Conservation (phyloP, 37 sponge, comb jelly and placozoan species). For the Chondrilla cf. caribensis region DNA sequence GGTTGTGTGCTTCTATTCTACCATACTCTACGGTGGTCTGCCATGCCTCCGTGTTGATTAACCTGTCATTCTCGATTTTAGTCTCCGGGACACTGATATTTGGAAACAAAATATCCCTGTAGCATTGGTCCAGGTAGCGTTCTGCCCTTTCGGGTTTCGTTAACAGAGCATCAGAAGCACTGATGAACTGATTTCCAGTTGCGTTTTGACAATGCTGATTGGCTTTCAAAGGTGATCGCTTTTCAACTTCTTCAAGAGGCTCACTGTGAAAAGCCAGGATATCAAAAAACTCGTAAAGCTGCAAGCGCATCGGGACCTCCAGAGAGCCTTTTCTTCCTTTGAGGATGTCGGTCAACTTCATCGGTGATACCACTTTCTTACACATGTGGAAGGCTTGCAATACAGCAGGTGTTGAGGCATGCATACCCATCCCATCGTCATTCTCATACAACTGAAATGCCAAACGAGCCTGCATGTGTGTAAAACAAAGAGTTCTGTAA, state of each 20-base stretch:
- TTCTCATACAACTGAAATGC: conserved; percentile 41
- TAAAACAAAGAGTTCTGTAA: background rate
- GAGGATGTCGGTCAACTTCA: conserved; percentile 28
- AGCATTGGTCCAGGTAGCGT: conserved; percentile 38
- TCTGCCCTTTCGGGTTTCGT: conserved; percentile 32
- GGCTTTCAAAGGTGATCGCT: background rate
- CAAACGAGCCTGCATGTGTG: conserved; percentile 8
- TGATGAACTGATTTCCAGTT: background rate
- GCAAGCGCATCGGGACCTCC: conserved; percentile 35
- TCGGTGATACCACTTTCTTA: conserved; percentile 40
- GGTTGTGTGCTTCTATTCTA: background rate
- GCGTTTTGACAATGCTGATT: background rate
- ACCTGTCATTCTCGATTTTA: background rate
- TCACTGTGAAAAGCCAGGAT: conserved; percentile 28
- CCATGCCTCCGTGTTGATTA: background rate
- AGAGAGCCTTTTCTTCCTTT: background rate
- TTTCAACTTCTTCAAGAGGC: conserved; percentile 20
- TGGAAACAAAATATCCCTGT: conserved; percentile 28
- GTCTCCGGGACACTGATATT: background rate
- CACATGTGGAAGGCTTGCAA: conserved; percentile 42
- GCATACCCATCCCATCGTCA: conserved; percentile 48
- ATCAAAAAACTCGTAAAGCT: conserved; percentile 62
- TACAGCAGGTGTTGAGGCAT: conserved; percentile 8
- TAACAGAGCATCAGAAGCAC: conserved; percentile 31
- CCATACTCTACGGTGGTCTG: background rate